Evolutionary conservation across 1,140 invertebrate species (phyloP).

Genomic region (Trissolcus basalis): DNA sequence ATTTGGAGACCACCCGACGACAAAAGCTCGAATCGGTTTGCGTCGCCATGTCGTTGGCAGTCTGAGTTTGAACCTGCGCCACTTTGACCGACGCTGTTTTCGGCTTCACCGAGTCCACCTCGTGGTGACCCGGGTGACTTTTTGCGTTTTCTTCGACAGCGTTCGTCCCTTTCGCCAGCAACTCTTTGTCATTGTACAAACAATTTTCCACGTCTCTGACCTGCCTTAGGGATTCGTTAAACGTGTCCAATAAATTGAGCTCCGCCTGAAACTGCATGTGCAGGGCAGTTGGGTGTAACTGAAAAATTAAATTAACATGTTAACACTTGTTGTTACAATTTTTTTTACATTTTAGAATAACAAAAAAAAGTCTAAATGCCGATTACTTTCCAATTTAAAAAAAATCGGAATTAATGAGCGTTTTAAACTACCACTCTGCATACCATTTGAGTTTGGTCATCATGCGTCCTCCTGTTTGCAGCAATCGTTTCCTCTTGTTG

Average conservation of each 20-base stretch:
- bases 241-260: conserved; percentile 71
- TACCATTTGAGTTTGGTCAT: conserved; percentile 29
- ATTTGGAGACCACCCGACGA: conserved; percentile 29
- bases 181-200: conserved; percentile 65
- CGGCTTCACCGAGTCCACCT: conserved; percentile 41
- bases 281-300: conserved; percentile 71
- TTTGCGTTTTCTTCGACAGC: conserved; percentile 1
- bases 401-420: conserved; percentile 4
- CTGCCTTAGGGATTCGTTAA: conserved; percentile 70
- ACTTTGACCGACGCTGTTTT: conserved; percentile 61
- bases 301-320: conserved; percentile 7
- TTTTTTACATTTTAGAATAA: too few relatives aligned
- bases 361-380: too few relatives aligned
- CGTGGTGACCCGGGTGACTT: conserved; percentile 6
- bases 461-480: conserved; percentile 43
- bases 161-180: conserved; percentile 53
- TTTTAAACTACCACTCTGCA: neutral
- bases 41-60: conserved; percentile 73
- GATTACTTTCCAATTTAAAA: conserved; percentile 2
- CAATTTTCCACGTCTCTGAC: conserved; percentile 70
- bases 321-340: too few relatives aligned
- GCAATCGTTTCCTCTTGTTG: conserved; percentile 48
- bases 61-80: conserved; percentile 74
- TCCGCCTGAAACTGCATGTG: conserved; percentile 74
- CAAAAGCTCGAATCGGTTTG: conserved; percentile 67